Conservation (phyloP, 2,797 vertebrate genomes). For the Myotis daubentonii region DNA sequence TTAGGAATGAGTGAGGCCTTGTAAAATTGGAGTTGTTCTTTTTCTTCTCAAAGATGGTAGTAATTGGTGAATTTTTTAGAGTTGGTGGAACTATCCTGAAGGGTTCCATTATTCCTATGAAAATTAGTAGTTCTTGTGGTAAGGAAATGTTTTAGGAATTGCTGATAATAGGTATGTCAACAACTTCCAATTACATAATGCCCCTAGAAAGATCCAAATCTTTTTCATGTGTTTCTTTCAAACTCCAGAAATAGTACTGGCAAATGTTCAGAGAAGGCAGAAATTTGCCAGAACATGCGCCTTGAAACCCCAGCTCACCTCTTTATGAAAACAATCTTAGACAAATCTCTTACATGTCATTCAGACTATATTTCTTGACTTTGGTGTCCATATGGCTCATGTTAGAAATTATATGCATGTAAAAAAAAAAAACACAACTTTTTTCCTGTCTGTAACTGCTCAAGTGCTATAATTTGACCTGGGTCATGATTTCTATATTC, state of each 20-base stretch:
- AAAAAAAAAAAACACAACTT: constrained; percentile 11
- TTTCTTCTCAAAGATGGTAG: constrained; percentile 54
- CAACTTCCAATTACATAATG: constrained; percentile 68
- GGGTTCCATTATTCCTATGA: constrained; percentile 61
- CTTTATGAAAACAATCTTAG: constrained; percentile 66
- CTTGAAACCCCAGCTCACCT: constrained; percentile 68
- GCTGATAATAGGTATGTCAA: constrained; percentile 73
- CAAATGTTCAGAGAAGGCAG: constrained; percentile 66
- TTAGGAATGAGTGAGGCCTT: background rate
- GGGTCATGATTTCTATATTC: constrained; percentile 47
- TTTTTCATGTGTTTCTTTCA: constrained; percentile 72
- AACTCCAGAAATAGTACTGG: constrained; percentile 65
- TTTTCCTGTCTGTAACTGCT: constrained; percentile 29
- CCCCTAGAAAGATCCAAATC: constrained; percentile 68
- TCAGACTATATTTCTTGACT: background rate
- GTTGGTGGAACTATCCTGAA: constrained; percentile 47
- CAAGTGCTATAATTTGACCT: constrained; percentile 54
- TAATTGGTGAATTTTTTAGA: constrained; percentile 47
- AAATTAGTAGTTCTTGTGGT: constrained; percentile 73
- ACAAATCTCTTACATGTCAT: constrained; percentile 59
- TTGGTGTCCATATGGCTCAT: constrained; percentile 3
- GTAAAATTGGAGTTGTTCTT: constrained; percentile 37
- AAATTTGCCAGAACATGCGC: constrained; percentile 69
- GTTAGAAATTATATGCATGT: constrained; percentile 25
- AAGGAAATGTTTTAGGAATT: constrained; percentile 70